Percentiles rank a stretch among this genome's conserved stretches.
These are phyloP conservation scores for Mesochorus sp. DNA, from an alignment of 2,888 invertebrate genomes.

Conservation along the genomic window DNA sequence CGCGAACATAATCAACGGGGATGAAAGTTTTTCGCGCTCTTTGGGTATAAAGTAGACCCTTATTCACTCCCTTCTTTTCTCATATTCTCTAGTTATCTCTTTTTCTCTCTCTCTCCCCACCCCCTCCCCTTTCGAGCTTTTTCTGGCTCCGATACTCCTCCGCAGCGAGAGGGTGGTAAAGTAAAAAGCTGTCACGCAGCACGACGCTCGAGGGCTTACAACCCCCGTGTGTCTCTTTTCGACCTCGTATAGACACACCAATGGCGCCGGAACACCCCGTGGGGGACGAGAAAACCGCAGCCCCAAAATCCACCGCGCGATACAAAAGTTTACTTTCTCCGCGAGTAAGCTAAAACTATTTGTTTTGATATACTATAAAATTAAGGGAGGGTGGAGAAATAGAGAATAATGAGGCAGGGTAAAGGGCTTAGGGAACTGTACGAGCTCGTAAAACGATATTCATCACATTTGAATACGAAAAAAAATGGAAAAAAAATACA, in stretches of 20 bases:
- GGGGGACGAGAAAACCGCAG: background rate
- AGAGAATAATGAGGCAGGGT: conserved; percentile 35
- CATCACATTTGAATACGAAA: too few species aligned
- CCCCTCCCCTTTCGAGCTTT: background rate
- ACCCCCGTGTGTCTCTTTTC: background rate
- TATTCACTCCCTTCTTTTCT: background rate
- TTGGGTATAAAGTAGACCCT: too few species aligned
- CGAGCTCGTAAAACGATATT: too few species aligned
- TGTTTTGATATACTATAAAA: conserved; percentile 19
- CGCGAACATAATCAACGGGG: conserved; percentile 55
- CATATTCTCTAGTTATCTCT: too few species aligned
- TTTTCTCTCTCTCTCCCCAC: background rate
- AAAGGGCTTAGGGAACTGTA: background rate
- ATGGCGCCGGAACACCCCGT: conserved; percentile 7
- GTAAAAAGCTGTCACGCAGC: background rate
- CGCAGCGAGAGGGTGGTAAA: background rate
- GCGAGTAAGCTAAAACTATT: conserved; percentile 31
- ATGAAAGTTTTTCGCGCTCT: conserved; percentile 53
- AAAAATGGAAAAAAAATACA: too few species aligned
- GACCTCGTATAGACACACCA: background rate
- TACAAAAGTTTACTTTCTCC: background rate
- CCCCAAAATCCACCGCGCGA: conserved; percentile 27
- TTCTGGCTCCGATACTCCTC: background rate
- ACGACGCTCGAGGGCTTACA: conserved; percentile 42
- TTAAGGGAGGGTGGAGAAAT: conserved; percentile 17